A percentile compares a stretch with the other conserved stretches of the same genome.
These are phyloP conservation scores for Ganaspis sp. DNA, from an alignment of 1,140 invertebrate species.

Conservation along the genomic window DNA sequence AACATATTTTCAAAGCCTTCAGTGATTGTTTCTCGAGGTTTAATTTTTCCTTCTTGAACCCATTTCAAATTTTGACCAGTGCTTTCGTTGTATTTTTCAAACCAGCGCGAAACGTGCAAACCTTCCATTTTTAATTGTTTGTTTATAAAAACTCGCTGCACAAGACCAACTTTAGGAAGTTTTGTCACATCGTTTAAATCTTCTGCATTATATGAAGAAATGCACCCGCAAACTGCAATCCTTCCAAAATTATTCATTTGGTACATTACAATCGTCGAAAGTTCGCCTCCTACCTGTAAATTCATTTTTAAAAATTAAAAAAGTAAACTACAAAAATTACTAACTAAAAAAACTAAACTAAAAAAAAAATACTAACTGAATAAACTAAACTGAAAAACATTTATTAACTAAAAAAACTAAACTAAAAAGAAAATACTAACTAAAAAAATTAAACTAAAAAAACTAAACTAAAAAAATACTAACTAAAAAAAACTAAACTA, in stretches of 20 bases:
- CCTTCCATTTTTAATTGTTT: constrained; percentile 80
- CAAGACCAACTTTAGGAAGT: constrained; percentile 68
- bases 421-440: too few species aligned
- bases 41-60: constrained; percentile 79
- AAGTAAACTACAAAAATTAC: too few species aligned
- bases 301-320: too few species aligned
- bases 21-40: constrained; percentile 79
- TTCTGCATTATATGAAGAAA: constrained; percentile 77
- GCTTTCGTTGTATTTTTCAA: constrained; percentile 76
- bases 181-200: background rate
- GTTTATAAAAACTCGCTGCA: constrained; percentile 76
- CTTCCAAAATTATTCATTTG: constrained; percentile 81
- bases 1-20: constrained; percentile 82
- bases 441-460: too few species aligned
- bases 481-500: too few species aligned
- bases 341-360: too few species aligned
- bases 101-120: constrained; percentile 77
- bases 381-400: too few species aligned
- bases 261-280: constrained; percentile 78
- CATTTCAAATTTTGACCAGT: constrained; percentile 78
- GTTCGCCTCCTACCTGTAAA: constrained; percentile 81
- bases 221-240: constrained; percentile 81
- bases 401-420: too few species aligned
- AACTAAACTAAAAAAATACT: too few species aligned
- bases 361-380: too few species aligned